A percentile compares a stretch with the other conserved stretches of the same genome.
Conservation (phyloP, 92 coral and sea anemone genomes). For the Montipora capitata region DNA sequence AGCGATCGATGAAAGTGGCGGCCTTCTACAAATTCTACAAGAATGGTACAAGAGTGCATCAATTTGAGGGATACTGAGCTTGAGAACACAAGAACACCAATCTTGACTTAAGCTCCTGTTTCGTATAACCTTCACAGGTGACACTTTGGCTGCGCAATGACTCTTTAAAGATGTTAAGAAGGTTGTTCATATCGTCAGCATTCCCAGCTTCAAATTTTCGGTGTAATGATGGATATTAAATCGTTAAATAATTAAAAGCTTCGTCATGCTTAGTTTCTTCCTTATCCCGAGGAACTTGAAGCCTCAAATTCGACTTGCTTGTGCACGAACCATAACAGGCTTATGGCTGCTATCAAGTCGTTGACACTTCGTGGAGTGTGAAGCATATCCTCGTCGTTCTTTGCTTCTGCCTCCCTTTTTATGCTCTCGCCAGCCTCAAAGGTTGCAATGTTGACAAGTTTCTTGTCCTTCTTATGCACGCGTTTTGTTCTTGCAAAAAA, state of each 20-base stretch:
- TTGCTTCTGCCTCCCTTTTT: background rate
- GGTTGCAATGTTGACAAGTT: background rate
- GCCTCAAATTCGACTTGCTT: background rate
- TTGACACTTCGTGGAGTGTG: background rate
- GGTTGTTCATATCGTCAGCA: too few species aligned
- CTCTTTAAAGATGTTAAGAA: too few species aligned
- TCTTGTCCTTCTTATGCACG: too few species aligned
- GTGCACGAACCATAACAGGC: too few species aligned
- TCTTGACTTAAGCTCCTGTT: too few species aligned
- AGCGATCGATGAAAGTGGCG: too few species aligned
- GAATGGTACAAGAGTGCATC: too few species aligned
- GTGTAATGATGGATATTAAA: background rate
- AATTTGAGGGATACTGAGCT: background rate
- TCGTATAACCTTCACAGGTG: too few species aligned
- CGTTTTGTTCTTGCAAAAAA: too few species aligned
- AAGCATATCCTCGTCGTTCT: slow-evolving; percentile 1
- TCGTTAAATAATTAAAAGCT: background rate
- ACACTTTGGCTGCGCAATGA: too few species aligned
- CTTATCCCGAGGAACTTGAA: too few species aligned
- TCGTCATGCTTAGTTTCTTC: background rate
- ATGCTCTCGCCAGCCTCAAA: background rate
- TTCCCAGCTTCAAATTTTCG: background rate
- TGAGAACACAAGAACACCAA: background rate
- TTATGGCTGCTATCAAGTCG: background rate
- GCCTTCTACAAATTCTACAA: too few species aligned